These are phyloP conservation scores for Anguilla anguilla DNA, from an alignment of 2,797 vertebrate species.

Conservation along the genomic window DNA sequence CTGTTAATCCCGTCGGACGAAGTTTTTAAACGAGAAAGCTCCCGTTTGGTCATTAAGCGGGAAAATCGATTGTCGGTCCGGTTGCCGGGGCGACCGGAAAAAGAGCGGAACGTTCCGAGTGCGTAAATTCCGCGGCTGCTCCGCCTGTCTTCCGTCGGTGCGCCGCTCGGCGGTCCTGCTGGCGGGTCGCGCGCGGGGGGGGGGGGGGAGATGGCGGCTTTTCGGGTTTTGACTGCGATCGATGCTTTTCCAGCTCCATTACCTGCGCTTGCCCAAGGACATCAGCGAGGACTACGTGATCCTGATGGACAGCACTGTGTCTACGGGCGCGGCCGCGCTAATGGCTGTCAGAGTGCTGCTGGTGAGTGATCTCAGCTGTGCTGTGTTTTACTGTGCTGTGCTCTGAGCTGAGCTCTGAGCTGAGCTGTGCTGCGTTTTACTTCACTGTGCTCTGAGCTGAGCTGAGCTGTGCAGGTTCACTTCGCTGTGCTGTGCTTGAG, in stretches of 20 bases:
- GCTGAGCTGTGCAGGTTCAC: too few relatives aligned
- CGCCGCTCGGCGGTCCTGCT: background rate
- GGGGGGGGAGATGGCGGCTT: background rate
- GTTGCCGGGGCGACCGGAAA: background rate
- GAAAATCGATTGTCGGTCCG: background rate
- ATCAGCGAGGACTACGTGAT: constrained; percentile 91
- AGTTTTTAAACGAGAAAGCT: background rate
- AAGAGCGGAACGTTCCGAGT: background rate
- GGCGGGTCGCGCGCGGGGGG: background rate
- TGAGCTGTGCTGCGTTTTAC: background rate
- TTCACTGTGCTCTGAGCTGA: background rate
- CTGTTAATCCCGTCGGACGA: background rate
- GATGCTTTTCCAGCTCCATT: constrained; percentile 76
- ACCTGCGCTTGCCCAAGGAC: constrained; percentile 87
- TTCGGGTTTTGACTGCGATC: constrained; percentile 17
- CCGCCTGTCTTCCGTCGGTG: background rate
- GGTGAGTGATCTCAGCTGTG: constrained; percentile 58
- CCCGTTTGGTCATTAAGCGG: background rate
- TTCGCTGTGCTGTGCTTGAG: too few relatives aligned
- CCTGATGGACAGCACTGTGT: constrained; percentile 92
- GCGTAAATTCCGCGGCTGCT: background rate
- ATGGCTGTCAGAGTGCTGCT: constrained; percentile 88
- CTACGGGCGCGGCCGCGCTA: constrained; percentile 86
- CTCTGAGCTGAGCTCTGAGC: background rate
- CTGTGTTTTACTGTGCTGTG: background rate